phyloP scores from a whole-genome alignment of 2,113 vertebrate species.

The Todiramphus chloris region DNA sequence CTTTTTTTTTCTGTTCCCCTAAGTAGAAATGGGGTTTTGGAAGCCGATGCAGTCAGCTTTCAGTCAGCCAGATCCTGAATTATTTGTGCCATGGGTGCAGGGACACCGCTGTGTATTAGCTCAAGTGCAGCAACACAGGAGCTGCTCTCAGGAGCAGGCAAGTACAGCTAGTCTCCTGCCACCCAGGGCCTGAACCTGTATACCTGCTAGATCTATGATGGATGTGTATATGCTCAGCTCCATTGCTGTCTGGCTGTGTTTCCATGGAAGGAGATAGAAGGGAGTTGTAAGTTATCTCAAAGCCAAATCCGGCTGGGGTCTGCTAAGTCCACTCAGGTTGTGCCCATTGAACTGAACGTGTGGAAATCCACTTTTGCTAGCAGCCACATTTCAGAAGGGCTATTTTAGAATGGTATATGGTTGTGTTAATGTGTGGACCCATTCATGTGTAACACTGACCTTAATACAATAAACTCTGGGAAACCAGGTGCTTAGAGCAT shows the following conservation, averaged over 20 bases:
- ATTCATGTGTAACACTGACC: background rate
- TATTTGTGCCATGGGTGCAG: background rate
- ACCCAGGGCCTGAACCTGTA: background rate
- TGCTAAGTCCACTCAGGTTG: background rate
- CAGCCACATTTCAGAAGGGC: background rate
- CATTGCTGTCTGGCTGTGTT: background rate
- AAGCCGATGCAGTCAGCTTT: background rate
- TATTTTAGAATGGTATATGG: background rate
- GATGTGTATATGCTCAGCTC: background rate
- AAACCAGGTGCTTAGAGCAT: background rate
- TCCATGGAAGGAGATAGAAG: background rate
- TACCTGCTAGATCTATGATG: background rate
- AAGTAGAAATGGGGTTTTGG: background rate
- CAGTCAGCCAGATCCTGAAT: background rate
- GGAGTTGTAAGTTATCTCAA: background rate
- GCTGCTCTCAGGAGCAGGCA: background rate
- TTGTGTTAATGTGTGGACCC: background rate
- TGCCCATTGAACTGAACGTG: background rate
- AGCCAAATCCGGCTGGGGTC: background rate
- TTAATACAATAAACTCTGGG: background rate
- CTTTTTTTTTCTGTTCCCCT: background rate
- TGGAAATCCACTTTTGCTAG: background rate
- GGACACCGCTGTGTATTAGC: background rate
- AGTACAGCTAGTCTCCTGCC: background rate
- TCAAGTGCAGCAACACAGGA: background rate